Conservation (phyloP, 2,113 vertebrate species). For the Myrmecophaga tridactyla region DNA sequence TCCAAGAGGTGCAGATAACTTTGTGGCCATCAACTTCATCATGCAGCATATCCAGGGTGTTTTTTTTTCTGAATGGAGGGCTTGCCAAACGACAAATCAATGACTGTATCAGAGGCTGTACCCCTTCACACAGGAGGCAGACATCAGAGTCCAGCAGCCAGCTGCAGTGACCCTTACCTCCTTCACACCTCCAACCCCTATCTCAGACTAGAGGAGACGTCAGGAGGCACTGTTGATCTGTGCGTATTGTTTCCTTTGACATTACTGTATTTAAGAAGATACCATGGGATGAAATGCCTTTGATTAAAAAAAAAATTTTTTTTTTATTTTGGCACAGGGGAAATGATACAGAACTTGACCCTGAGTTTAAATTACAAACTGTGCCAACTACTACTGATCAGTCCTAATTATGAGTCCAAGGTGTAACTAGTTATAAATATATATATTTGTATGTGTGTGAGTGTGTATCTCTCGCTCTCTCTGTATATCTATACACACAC, state of each 20-base stretch:
- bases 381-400: constrained; percentile 77
- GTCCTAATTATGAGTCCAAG: constrained; percentile 75
- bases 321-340: constrained; percentile 72
- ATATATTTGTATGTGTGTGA: too few relatives aligned
- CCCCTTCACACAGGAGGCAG: constrained; percentile 87
- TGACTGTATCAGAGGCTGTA: constrained; percentile 89
- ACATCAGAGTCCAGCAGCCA: constrained; percentile 95
- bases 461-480: too few relatives aligned
- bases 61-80: constrained; percentile 94
- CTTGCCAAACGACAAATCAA: constrained; percentile 92
- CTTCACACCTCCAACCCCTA: background rate
- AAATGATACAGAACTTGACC: constrained; percentile 65
- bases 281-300: constrained; percentile 76
- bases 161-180: constrained; percentile 89
- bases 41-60: constrained; percentile 99
- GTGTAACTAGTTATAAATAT: constrained; percentile 82
- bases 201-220: background rate
- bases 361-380: constrained; percentile 55
- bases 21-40: constrained; percentile 99
- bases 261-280: constrained; percentile 80
- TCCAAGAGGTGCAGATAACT: too few relatives aligned
- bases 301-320: too few relatives aligned
- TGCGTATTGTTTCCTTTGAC: constrained; percentile 37
- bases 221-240: background rate
- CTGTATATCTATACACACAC: constrained; percentile 78